Percentiles rank a stretch among this genome's conserved stretches.
phyloP scores from a whole-genome alignment of 2,113 vertebrate genomes.

The Chaetodon trifascialis region DNA sequence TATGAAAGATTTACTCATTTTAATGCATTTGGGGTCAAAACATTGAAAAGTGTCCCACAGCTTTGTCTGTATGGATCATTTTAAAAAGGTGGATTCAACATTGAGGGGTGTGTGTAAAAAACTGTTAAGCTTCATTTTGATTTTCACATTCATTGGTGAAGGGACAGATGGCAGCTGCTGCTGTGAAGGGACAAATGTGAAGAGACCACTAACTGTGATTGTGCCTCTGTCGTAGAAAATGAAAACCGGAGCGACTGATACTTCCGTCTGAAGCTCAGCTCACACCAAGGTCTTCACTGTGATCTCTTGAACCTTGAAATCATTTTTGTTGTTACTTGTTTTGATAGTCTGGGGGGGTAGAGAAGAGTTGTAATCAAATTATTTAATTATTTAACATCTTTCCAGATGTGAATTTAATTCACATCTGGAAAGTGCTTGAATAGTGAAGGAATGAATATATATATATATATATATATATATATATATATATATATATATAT shows the following conservation, averaged over 20 bases:
- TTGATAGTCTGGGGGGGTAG: too few species aligned
- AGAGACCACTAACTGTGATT: neutral
- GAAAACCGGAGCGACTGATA: neutral
- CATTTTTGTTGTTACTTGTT: neutral
- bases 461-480: too few species aligned
- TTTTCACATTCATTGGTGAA: neutral
- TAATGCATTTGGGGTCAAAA: too few species aligned
- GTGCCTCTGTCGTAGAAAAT: neutral
- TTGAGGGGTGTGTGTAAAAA: neutral
- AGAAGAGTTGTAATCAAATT: neutral
- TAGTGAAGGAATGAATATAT: neutral
- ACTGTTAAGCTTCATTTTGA: neutral
- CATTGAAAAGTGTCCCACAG: too few species aligned
- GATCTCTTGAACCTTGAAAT: neutral
- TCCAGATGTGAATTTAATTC: too few species aligned
- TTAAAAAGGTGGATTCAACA: too few species aligned
- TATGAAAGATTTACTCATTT: too few species aligned
- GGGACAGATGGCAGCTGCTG: neutral
- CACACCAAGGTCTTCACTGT: neutral
- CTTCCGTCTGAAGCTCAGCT: neutral
- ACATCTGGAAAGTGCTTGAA: neutral
- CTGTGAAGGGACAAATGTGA: neutral
- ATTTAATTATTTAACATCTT: too few species aligned
- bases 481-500: too few species aligned
- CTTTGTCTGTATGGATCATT: too few species aligned